Evolutionary conservation across 2,113 vertebrate genomes (phyloP), one percentile per base, ranked within the genome.

Genomic region (Tyrannus savana): DNA sequence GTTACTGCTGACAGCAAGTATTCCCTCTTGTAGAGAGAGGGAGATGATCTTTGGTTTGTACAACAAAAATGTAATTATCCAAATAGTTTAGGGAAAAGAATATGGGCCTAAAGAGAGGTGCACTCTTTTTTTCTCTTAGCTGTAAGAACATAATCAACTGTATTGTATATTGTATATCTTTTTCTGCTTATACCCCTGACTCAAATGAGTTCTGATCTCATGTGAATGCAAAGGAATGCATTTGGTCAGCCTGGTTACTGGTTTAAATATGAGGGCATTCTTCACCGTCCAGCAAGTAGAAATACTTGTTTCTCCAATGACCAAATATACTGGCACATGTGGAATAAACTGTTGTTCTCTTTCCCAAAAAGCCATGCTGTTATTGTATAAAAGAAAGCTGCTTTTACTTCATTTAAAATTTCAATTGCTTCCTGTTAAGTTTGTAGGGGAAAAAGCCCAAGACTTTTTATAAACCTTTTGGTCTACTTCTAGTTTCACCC

Each of bases 371-470:
- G 14, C 25, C 28, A 15, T 10, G 2, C 15, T 75, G 44, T 63
- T 41, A 12, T 10, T 56, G 4, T 39, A 1, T 41, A 41, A 53
- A 90, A 69, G 71, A 81, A 75, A 79, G 28, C 41, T 42, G 10
- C 56, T 85, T 92, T 22, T 53, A 84, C 44, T 22, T 69, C 37
- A 41, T 47, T 15, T 75, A 73, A 72, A 68, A 47, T 84, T 42
- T 84, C 0, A 0, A 0, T 73, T 69, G 41, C 24, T 84, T 90
- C 24, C 55, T 59, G 3, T 49, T 81, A n/a, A 42, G n/a, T 86
- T 67, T 63, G 25, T 24, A 72, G 3, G 30, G 35, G 14, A 18
- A 60, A 75, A 58, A 10, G 9, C 1, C 5, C 9, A 80, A 77
- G 27, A 31, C 47, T 47, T 74, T 56, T 60, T 49, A 63, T 33